Evolutionary conservation across 2,888 invertebrate genomes (phyloP).

Genomic region (Drosophila neoperkinsi): DNA sequence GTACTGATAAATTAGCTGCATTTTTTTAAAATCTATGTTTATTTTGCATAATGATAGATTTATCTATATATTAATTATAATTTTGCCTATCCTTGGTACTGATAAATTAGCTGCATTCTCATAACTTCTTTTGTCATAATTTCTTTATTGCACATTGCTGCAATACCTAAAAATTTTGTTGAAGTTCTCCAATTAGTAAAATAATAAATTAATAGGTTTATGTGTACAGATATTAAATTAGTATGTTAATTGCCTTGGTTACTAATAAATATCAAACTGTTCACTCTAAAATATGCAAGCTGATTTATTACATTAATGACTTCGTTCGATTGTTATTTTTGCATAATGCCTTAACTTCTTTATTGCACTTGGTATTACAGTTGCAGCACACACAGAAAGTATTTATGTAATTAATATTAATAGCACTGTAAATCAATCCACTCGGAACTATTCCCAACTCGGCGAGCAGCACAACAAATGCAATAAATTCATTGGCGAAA

Average conservation of each 20-base stretch:
- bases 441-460: conserved; percentile 39
- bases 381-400: background rate
- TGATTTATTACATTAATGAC: background rate
- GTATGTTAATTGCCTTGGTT: background rate
- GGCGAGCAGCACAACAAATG: conserved; percentile 41
- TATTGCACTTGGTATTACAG: background rate
- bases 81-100: no score
- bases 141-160: background rate
- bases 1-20: background rate
- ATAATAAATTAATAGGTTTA: background rate
- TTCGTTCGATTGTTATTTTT: conserved; percentile 2
- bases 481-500: conserved; percentile 80
- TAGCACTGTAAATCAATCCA: conserved; percentile 54
- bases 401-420: conserved; percentile 58
- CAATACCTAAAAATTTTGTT: background rate
- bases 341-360: conserved; percentile 19
- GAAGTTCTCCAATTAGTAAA: background rate
- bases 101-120: no score
- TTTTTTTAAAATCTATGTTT: background rate
- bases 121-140: background rate
- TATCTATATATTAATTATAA: background rate
- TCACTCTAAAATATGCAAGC: background rate
- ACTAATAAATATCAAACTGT: background rate
- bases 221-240: background rate
- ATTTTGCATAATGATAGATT: background rate